These are phyloP conservation scores for Drosophila persimilis DNA, from an alignment of 1,140 invertebrate species.

Conservation along the genomic window DNA sequence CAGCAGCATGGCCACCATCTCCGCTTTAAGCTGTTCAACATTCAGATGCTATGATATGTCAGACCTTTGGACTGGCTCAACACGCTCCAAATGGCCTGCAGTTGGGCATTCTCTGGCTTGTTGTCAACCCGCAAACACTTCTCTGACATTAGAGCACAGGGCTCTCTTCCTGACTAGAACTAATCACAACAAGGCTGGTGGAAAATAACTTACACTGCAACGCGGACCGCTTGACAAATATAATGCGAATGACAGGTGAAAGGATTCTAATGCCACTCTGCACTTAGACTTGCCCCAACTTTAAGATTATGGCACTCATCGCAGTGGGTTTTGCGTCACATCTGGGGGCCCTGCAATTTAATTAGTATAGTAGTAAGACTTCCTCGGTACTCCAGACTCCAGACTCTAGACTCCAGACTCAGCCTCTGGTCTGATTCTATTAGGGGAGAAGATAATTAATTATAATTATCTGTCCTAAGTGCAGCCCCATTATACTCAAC, in stretches of 20 bases:
- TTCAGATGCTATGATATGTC: slow-evolving; percentile 48
- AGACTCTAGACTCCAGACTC: not conserved
- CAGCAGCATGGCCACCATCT: not conserved
- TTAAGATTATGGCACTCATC: slow-evolving; percentile 59
- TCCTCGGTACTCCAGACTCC: slow-evolving; percentile 3
- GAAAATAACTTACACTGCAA: slow-evolving; percentile 29
- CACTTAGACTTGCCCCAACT: slow-evolving; percentile 29
- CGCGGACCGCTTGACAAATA: slow-evolving; percentile 32
- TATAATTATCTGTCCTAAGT: slow-evolving; percentile 72
- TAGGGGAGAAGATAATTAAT: slow-evolving; percentile 71
- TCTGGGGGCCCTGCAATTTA: slow-evolving; percentile 53
- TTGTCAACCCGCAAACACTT: slow-evolving; percentile 25
- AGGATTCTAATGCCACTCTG: slow-evolving; percentile 30
- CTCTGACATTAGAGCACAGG: slow-evolving; percentile 43
- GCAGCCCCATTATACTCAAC: slow-evolving; percentile 64
- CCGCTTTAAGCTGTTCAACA: slow-evolving; percentile 28
- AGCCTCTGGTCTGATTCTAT: slow-evolving; percentile 30
- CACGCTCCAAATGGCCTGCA: slow-evolving; percentile 50
- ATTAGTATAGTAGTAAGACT: slow-evolving; percentile 62
- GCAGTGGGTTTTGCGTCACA: slow-evolving; percentile 23
- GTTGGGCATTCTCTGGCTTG: slow-evolving; percentile 3
- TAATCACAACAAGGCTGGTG: slow-evolving; percentile 34
- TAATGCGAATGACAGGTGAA: slow-evolving; percentile 43
- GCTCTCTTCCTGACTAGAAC: slow-evolving; percentile 7
- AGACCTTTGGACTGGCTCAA: slow-evolving; percentile 18